Conservation (phyloP, 2,888 invertebrate genomes). For the Rhorus exstirpatorius region DNA sequence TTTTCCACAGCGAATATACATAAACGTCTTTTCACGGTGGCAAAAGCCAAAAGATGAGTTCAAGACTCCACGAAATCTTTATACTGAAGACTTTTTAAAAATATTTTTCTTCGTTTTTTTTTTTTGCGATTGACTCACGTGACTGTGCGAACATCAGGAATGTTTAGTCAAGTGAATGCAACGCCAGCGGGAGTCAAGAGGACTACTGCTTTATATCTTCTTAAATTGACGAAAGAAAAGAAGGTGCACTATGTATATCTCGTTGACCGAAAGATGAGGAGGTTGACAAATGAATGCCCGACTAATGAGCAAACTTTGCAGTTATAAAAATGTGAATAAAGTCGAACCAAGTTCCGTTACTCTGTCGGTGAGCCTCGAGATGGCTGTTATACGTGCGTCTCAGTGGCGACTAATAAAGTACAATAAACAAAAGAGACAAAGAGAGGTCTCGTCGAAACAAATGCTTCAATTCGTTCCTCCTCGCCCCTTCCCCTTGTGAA, state of each 20-base stretch:
- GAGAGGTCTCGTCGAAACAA: slow-evolving; percentile 26
- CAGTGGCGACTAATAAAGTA: slow-evolving; percentile 46
- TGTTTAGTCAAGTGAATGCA: slow-evolving; percentile 2
- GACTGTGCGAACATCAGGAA: slow-evolving; percentile 18
- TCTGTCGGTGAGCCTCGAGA: neutral
- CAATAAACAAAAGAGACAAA: slow-evolving; percentile 14
- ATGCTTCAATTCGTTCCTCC: slow-evolving; percentile 17
- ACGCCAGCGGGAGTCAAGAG: slow-evolving; percentile 22
- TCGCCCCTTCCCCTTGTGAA: neutral
- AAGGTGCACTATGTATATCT: neutral
- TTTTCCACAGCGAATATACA: neutral
- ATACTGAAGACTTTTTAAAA: no score
- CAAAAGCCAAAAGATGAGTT: slow-evolving; percentile 24
- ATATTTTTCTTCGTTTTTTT: neutral
- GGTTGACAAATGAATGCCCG: slow-evolving; percentile 70
- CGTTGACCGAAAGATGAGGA: slow-evolving; percentile 50
- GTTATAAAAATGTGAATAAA: slow-evolving; percentile 64
- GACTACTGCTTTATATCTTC: slow-evolving; percentile 61
- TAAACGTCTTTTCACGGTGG: slow-evolving; percentile 18
- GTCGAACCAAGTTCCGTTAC: slow-evolving; percentile 38
- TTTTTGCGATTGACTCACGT: slow-evolving; percentile 42
- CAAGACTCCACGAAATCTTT: neutral
- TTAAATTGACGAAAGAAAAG: slow-evolving; percentile 48
- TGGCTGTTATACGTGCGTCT: slow-evolving; percentile 26
- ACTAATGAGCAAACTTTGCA: slow-evolving; percentile 72